These are phyloP conservation scores for Marcusenius ussheri DNA, from an alignment of 2,113 vertebrate genomes.

Conservation along the genomic window DNA sequence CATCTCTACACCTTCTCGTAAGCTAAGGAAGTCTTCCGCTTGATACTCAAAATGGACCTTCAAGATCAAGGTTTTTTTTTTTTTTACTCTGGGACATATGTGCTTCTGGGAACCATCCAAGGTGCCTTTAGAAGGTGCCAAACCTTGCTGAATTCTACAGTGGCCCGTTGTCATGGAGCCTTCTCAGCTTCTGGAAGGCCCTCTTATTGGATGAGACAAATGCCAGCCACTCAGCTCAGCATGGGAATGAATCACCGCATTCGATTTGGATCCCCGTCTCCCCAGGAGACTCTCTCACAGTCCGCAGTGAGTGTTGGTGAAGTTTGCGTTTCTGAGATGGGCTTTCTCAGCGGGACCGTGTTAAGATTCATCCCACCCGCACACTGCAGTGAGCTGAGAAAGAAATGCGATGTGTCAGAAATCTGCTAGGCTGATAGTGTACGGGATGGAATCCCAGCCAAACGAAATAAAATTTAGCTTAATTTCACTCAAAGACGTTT, in stretches of 20 bases:
- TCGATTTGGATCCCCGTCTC: neutral
- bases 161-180: neutral
- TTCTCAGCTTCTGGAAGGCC: neutral
- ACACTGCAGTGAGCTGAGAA: neutral
- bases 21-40: neutral
- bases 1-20: neutral
- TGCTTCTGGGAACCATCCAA: neutral
- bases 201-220: slow-evolving; percentile 9
- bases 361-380: neutral
- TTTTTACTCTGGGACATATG: neutral
- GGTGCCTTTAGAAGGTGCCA: neutral
- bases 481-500: neutral
- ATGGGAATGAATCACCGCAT: neutral
- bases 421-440: neutral
- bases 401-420: neutral
- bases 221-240: slow-evolving; percentile 2
- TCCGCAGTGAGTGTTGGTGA: neutral
- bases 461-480: neutral
- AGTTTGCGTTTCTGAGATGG: neutral
- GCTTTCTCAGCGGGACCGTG: neutral
- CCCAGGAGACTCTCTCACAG: neutral
- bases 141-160: slow-evolving; percentile 1
- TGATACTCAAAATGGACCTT: neutral
- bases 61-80: neutral
- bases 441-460: neutral